Base-by-base conservation (phyloP, 2,113 vertebrate genomes). In the Lophius piscatorius region DNA sequence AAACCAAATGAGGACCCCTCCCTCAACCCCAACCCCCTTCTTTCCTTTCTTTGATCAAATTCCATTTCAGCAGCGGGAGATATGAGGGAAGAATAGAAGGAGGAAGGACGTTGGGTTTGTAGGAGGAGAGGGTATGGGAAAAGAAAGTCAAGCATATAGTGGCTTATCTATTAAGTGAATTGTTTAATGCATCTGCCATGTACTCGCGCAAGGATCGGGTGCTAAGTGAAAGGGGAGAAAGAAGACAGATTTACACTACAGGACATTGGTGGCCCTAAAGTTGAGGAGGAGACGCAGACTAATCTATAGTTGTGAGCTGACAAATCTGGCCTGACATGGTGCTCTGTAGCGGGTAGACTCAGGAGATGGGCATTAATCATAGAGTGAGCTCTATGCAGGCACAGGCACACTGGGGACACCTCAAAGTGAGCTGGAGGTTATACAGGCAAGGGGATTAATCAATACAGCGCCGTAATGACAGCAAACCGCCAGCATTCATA, bases 101-200 rank as follows among this genome's bases (percentile, higher is more conserved):
- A 71, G 60, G 63, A 92, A 92, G 90, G 92, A 91, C 87, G 87
- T 83, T 91, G 89, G 88, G 92, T 90, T 84, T 89, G 10, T 88
- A 89, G 51, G 63, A 41, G 38, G 87, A 91, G 90, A 90, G 89
- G 90, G 90, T 87, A 90, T 91, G 92, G 93, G 91, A 91, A 93
- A 92, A 92, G 92, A 95, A 94, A 95, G 92, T 94, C 93, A 92
- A 92, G 92, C 91, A 92, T 89, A 95, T 92, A 93, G 91, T 94
- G 92, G 94, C 92, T 95, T 94, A 94, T 94, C 93, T 94, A 93
- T 95, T 94, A 96, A 95, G 93, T 93, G 92, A 93, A 93, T 93
- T 95, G 94, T 96, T 96, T 94, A 95, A 95, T 93, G 94, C 93
- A 93, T 93, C 93, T 94, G 92, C 92, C 91, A 93, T 93, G 93